phyloP scores from a whole-genome alignment of 2,888 invertebrate genomes.

The Ecliptopera silaceata region DNA sequence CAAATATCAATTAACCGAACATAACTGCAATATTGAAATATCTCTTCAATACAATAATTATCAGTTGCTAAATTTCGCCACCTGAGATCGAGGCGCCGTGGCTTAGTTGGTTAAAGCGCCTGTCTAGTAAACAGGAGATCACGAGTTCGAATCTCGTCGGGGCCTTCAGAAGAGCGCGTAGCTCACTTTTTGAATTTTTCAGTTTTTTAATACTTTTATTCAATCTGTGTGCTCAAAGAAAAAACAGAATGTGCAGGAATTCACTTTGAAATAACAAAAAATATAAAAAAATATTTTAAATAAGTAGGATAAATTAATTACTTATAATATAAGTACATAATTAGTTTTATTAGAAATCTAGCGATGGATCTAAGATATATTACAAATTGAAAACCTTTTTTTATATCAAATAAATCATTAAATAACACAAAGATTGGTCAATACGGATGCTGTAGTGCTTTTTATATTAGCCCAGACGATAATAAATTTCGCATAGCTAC shows the following conservation, averaged over 20 bases:
- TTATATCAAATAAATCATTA: too few relatives aligned
- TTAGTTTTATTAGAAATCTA: too few relatives aligned
- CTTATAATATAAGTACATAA: too few relatives aligned
- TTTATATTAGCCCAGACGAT: slow-evolving; percentile 1
- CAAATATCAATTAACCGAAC: neutral
- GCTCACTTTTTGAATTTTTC: slow-evolving; percentile 19
- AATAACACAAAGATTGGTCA: neutral
- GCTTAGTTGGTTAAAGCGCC: slow-evolving; percentile 81
- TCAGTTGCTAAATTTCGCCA: slow-evolving; percentile 32
- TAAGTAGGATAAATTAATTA: too few relatives aligned
- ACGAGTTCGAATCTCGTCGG: slow-evolving; percentile 80
- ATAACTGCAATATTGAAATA: neutral
- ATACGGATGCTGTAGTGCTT: neutral
- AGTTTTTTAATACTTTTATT: neutral
- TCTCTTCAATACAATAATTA: neutral
- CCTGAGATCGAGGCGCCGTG: slow-evolving; percentile 60
- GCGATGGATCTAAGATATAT: too few relatives aligned
- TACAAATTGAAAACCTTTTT: too few relatives aligned
- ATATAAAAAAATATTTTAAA: too few relatives aligned
- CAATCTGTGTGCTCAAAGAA: too few relatives aligned
- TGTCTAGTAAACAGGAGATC: slow-evolving; percentile 82
- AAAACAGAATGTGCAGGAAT: too few relatives aligned
- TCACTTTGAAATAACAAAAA: too few relatives aligned
- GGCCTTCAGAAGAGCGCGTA: slow-evolving; percentile 54
- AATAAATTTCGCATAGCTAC: slow-evolving; percentile 7